Conservation (phyloP, 1,140 invertebrate species). For the Procambarus virginalis region DNA sequence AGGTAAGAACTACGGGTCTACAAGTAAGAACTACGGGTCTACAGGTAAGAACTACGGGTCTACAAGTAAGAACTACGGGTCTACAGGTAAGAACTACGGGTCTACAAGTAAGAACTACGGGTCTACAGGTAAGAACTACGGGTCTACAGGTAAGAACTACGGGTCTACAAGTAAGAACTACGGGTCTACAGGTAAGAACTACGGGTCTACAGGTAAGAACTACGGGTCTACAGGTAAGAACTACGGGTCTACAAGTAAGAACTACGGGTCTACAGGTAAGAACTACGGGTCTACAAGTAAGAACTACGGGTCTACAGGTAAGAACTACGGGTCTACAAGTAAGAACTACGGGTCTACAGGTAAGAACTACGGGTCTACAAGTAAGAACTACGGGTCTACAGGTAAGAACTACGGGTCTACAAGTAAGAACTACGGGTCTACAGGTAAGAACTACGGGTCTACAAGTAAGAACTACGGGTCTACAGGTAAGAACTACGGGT, state of each 20-base stretch:
- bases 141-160: background rate
- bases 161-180: background rate
- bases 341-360: constrained; percentile 83
- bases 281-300: too few relatives aligned
- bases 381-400: background rate
- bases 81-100: background rate
- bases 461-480: background rate
- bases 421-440: constrained; percentile 80
- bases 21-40: too few relatives aligned
- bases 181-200: constrained; percentile 81
- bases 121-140: too few relatives aligned
- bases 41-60: too few relatives aligned
- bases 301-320: background rate
- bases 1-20: background rate
- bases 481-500: background rate
- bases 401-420: background rate
- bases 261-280: constrained; percentile 82
- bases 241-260: background rate
- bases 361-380: background rate
- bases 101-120: constrained; percentile 81
- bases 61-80: background rate
- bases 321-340: background rate
- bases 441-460: constrained; percentile 73
- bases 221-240: background rate
- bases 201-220: too few relatives aligned